A percentile compares a stretch with the other conserved stretches of the same genome.
phyloP scores from a whole-genome alignment of 2,113 vertebrate species.

The Struthidea cinerea region DNA sequence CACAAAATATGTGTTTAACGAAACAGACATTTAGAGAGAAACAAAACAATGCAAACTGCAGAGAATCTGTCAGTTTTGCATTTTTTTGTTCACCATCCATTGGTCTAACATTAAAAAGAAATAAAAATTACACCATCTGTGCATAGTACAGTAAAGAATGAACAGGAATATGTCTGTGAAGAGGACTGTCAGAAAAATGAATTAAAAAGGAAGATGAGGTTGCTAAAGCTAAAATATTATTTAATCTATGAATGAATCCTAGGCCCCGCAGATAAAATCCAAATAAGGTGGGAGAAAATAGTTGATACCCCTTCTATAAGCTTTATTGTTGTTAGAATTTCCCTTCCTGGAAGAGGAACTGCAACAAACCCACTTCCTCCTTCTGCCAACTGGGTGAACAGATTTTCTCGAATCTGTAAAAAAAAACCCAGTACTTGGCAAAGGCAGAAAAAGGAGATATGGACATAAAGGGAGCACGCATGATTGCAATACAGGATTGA shows the following conservation, averaged over 20 bases:
- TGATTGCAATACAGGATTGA: fast-evolving
- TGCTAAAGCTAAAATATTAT: not conserved
- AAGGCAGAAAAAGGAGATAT: not conserved
- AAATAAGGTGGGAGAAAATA: not conserved
- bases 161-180: not conserved
- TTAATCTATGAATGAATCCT: not conserved
- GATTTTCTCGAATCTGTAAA: not conserved
- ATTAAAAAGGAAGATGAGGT: not conserved
- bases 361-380: not conserved
- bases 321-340: not conserved
- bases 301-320: not conserved
- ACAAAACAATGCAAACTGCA: not conserved
- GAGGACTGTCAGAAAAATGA: not conserved
- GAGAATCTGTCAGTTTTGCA: not conserved
- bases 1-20: not conserved
- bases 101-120: not conserved
- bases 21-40: not conserved
- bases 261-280: not conserved
- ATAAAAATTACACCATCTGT: not conserved
- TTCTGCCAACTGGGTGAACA: not conserved
- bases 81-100: not conserved
- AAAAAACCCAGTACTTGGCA: not conserved
- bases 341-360: not conserved
- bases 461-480: not conserved
- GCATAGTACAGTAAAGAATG: not conserved